These are phyloP conservation scores for Glaucomys volans DNA, from an alignment of 2,113 vertebrate species.

Conservation along the genomic window DNA sequence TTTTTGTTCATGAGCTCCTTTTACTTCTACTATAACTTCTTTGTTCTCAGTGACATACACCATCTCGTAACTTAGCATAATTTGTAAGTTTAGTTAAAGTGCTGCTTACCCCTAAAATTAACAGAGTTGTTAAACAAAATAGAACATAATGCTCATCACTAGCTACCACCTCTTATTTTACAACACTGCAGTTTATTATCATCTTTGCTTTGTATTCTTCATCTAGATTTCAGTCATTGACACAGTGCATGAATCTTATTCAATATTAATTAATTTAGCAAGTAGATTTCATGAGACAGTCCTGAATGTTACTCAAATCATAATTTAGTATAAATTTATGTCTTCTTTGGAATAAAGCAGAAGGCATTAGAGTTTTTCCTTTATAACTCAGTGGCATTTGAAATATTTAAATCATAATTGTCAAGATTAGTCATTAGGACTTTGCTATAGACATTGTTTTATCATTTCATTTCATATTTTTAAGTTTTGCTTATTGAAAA, in stretches of 20 bases:
- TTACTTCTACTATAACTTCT: not conserved
- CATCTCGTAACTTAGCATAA: slow-evolving; percentile 27
- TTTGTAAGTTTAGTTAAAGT: slow-evolving; percentile 34
- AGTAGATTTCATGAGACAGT: not conserved
- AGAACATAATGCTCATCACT: not conserved
- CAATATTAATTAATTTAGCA: not conserved
- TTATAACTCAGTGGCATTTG: not conserved
- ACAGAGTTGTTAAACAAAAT: slow-evolving; percentile 20
- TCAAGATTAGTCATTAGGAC: not conserved
- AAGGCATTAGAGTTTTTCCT: not conserved
- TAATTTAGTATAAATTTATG: slow-evolving; percentile 3
- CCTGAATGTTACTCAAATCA: not conserved
- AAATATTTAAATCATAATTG: not conserved
- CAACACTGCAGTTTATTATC: not conserved
- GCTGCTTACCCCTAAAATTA: not conserved
- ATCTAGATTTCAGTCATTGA: slow-evolving; percentile 13
- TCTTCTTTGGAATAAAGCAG: not conserved
- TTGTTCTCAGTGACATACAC: not conserved
- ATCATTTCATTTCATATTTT: not conserved
- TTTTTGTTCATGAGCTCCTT: slow-evolving; percentile 6
- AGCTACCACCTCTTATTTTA: not conserved
- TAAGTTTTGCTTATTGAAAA: not conserved
- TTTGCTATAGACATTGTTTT: not conserved
- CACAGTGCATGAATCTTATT: not conserved
- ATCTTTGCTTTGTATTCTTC: slow-evolving; percentile 20